Evolutionary conservation across 2,797 vertebrate genomes (phyloP).

Genomic region (Cirrhinus molitorella): DNA sequence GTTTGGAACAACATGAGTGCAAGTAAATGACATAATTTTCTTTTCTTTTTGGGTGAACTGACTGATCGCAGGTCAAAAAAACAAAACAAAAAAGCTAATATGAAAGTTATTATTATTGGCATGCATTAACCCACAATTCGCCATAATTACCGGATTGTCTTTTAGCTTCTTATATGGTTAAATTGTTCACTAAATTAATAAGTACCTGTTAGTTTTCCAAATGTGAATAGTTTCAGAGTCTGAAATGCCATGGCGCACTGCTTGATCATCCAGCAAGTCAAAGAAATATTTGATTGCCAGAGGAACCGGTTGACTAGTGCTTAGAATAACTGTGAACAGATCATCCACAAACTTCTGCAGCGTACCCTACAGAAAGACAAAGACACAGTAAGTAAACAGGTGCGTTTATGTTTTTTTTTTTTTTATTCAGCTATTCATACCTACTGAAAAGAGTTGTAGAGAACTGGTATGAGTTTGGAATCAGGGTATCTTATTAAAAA

Average conservation of each 20-base stretch:
- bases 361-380: slow-evolving; percentile 83
- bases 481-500: too few species aligned
- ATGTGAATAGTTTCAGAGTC: slow-evolving; percentile 97
- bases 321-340: slow-evolving; percentile 95
- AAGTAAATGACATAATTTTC: not conserved
- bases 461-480: not conserved
- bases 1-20: not conserved
- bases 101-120: not conserved
- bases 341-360: slow-evolving; percentile 98
- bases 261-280: slow-evolving; percentile 95
- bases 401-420: not conserved
- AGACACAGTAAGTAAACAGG: not conserved
- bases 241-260: slow-evolving; percentile 85
- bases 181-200: not conserved
- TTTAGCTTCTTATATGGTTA: not conserved
- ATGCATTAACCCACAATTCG: not conserved
- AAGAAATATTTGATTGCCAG: slow-evolving; percentile 98
- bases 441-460: not conserved
- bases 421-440: not conserved
- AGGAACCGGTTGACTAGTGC: slow-evolving; percentile 92
- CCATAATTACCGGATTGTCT: not conserved
- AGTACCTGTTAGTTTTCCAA: slow-evolving; percentile 98
- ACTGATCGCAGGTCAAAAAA: not conserved
- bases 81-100: not conserved
- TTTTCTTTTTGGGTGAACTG: not conserved